phyloP scores from a whole-genome alignment of 2,797 vertebrate genomes.

The Rhynchotus rufescens region DNA sequence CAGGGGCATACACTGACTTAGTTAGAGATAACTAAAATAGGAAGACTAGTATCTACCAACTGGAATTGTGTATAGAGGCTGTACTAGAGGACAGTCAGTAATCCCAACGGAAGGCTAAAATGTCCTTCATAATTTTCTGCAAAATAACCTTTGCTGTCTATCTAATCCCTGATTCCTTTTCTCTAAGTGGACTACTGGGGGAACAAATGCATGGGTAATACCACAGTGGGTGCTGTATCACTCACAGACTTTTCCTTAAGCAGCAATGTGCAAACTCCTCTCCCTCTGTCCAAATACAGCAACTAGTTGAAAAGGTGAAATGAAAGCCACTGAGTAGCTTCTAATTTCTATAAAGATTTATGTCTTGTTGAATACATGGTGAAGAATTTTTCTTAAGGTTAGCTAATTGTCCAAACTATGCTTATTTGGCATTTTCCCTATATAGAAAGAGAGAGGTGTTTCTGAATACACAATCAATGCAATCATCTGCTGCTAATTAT shows the following conservation, averaged over 20 bases:
- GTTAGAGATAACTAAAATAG: neutral
- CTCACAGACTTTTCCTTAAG: neutral
- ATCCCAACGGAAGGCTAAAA: neutral
- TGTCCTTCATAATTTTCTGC: neutral
- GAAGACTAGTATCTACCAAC: neutral
- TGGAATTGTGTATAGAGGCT: neutral
- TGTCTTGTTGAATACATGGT: neutral
- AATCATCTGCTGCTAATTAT: conserved; percentile 5
- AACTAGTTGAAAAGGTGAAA: neutral
- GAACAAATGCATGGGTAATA: neutral
- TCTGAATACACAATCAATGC: neutral
- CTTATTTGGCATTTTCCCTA: neutral
- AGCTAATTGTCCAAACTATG: neutral
- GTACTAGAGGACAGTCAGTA: neutral
- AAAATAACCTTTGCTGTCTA: neutral
- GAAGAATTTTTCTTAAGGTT: neutral
- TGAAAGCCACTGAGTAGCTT: neutral
- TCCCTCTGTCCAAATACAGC: neutral
- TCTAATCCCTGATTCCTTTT: neutral
- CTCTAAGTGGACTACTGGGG: neutral
- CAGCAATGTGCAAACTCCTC: neutral
- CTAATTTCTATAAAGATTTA: neutral
- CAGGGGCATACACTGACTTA: neutral
- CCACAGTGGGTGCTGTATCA: neutral
- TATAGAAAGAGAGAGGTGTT: neutral